Conservation (phyloP, 2,888 invertebrate species). For the Machimus rusticus region DNA sequence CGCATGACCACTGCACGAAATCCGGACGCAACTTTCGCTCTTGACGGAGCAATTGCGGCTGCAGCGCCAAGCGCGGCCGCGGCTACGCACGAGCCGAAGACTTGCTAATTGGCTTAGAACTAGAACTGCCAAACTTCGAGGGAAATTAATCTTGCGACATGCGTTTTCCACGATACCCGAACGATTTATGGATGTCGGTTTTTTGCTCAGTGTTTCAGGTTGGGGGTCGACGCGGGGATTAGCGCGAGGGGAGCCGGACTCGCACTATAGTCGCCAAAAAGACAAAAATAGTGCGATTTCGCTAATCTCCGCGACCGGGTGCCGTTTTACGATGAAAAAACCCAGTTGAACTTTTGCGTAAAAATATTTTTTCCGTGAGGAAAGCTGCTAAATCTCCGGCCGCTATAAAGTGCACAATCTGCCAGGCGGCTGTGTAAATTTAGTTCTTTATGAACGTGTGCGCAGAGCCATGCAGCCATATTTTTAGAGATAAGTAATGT, state of each 20-base stretch:
- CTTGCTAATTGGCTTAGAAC: not conserved
- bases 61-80: not conserved
- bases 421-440: not conserved
- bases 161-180: not conserved
- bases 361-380: not conserved
- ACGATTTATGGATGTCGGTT: not conserved
- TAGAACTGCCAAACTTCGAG: not conserved
- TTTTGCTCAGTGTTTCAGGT: not conserved
- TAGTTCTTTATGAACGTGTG: not conserved
- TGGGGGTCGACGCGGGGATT: not conserved
- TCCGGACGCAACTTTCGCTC: not conserved
- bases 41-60: not conserved
- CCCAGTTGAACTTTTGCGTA: not conserved
- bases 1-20: not conserved
- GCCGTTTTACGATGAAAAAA: not conserved
- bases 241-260: not conserved
- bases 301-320: not conserved
- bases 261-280: not conserved
- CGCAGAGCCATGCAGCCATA: constrained; percentile 8
- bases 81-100: not conserved
- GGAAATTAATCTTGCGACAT: not conserved
- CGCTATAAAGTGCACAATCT: constrained; percentile 2
- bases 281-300: not conserved
- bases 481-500: constrained; percentile 25
- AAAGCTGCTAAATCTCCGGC: not conserved